Evolutionary conservation across 2,888 invertebrate species (phyloP).

Genomic region (Drepana falcataria): DNA sequence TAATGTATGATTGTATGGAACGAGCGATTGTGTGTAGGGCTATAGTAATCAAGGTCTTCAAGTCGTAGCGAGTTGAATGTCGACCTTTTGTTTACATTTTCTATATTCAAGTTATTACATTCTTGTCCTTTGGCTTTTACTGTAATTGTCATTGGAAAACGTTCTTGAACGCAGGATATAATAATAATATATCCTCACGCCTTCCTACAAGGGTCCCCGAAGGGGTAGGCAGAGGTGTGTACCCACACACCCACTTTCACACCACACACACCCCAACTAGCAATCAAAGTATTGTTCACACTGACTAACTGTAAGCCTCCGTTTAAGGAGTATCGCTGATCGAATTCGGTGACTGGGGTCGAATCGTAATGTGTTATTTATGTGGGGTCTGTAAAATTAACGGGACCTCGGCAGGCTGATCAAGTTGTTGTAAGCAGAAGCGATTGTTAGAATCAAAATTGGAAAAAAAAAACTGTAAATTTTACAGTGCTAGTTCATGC

Average conservation of each 20-base stretch:
- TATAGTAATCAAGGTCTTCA: conserved; percentile 66
- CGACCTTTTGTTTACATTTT: conserved; percentile 66
- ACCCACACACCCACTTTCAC: too few relatives aligned
- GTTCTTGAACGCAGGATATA: too few relatives aligned
- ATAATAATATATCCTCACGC: too few relatives aligned
- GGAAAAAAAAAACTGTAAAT: too few relatives aligned
- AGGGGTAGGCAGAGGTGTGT: too few relatives aligned
- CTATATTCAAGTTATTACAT: conserved; percentile 18
- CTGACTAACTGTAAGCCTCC: conserved; percentile 32
- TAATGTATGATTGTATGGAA: conserved; percentile 25
- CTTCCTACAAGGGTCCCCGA: too few relatives aligned
- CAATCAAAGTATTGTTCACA: conserved; percentile 12
- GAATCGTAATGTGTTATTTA: conserved; percentile 58
- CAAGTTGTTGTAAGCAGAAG: conserved; percentile 21
- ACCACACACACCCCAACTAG: background rate
- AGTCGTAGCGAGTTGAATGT: conserved; percentile 65
- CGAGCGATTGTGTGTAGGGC: conserved; percentile 30
- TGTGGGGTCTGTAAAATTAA: conserved; percentile 57
- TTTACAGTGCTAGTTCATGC: too few relatives aligned
- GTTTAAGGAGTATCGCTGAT: conserved; percentile 41
- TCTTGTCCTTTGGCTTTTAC: background rate
- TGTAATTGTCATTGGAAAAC: background rate
- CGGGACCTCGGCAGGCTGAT: conserved; percentile 44
- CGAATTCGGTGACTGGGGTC: conserved; percentile 43
- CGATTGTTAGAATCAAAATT: conserved; percentile 3